Percentiles rank a stretch among this genome's conserved stretches.
These are phyloP conservation scores for Thalassarche chlororhynchos DNA, from an alignment of 2,113 vertebrate genomes.

Conservation along the genomic window DNA sequence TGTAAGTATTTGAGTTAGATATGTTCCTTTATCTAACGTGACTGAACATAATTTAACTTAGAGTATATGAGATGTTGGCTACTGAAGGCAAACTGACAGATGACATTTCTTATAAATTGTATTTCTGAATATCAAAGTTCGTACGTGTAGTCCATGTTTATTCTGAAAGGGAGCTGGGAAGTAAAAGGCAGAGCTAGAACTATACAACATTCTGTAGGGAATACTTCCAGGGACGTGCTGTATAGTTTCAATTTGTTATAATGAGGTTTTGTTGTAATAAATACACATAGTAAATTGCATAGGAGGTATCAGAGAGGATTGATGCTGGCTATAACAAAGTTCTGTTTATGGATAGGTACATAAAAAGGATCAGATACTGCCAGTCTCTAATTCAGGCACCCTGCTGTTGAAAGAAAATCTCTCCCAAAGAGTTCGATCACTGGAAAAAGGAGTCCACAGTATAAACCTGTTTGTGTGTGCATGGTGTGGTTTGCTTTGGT, in stretches of 20 bases:
- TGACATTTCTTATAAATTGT: not conserved
- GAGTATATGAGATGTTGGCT: not conserved
- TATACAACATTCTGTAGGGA: not conserved
- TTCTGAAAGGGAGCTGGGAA: not conserved
- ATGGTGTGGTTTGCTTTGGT: not conserved
- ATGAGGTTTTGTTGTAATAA: not conserved
- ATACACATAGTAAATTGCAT: not conserved
- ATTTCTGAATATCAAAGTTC: not conserved
- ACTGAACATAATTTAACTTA: slow-evolving; percentile 44
- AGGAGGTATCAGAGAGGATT: not conserved
- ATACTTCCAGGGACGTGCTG: not conserved
- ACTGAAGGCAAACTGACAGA: not conserved
- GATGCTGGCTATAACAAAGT: not conserved
- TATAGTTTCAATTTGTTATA: not conserved
- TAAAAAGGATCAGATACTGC: slow-evolving; percentile 1
- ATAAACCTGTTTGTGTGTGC: not conserved
- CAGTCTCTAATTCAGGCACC: not conserved
- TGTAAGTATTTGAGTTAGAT: slow-evolving; percentile 57
- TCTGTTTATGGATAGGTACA: not conserved
- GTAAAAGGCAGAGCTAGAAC: not conserved
- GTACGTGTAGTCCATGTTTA: not conserved
- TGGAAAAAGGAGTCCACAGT: not conserved
- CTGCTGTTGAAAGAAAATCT: not conserved
- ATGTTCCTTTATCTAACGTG: slow-evolving; percentile 34
- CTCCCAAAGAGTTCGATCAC: not conserved